These are phyloP conservation scores for Darevskia nairensis DNA, from an alignment of 2,797 vertebrate species.

Conservation along the genomic window DNA sequence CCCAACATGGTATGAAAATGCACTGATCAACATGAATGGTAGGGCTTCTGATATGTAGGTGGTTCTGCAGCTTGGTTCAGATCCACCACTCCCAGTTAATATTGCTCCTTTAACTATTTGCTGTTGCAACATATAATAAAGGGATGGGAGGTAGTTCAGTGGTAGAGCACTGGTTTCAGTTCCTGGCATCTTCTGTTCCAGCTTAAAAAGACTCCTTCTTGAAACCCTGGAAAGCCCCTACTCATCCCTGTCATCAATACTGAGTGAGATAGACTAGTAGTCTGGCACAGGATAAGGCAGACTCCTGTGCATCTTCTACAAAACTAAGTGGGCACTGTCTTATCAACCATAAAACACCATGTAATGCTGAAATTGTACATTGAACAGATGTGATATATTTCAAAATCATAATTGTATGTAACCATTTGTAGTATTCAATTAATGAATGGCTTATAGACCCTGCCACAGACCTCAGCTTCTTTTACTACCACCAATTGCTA, in stretches of 20 bases:
- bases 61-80: too few relatives aligned
- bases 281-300: neutral
- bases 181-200: neutral
- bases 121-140: neutral
- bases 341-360: neutral
- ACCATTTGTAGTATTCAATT: neutral
- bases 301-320: neutral
- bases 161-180: neutral
- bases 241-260: neutral
- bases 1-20: too few relatives aligned
- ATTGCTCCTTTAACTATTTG: neutral
- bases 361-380: neutral
- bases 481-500: neutral
- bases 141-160: neutral
- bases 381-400: neutral
- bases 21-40: too few relatives aligned
- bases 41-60: too few relatives aligned
- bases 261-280: neutral
- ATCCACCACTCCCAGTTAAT: too few relatives aligned
- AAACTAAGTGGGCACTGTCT: neutral
- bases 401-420: neutral
- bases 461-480: neutral
- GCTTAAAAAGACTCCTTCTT: neutral
- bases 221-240: neutral
- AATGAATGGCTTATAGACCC: neutral